Evolutionary conservation across 2,888 invertebrate genomes (phyloP).

Genomic region (Cecidostiba fungosa): DNA sequence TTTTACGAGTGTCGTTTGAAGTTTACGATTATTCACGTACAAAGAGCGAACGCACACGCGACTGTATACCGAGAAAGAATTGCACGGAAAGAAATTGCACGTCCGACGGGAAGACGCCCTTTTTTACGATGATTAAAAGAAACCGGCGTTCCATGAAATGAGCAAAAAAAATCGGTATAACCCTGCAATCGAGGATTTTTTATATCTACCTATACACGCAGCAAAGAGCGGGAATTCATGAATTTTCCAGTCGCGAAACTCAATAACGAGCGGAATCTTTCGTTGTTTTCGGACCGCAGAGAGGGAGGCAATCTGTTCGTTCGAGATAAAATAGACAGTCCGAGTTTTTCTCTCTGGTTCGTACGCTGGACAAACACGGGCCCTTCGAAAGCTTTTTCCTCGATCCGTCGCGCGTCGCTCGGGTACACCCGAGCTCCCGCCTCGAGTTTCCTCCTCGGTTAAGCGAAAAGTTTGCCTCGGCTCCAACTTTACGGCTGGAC

Average conservation of each 20-base stretch:
- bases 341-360: neutral
- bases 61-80: neutral
- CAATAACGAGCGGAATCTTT: constrained; percentile 1
- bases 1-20: constrained; percentile 1
- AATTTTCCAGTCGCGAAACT: neutral
- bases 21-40: neutral
- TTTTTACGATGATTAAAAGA: constrained; percentile 26
- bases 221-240: no score
- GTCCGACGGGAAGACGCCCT: neutral
- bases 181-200: no score
- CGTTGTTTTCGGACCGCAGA: neutral
- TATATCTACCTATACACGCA: no score
- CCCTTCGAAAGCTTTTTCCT: neutral
- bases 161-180: neutral
- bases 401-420: neutral
- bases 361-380: constrained; percentile 1
- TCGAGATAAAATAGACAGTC: neutral
- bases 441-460: neutral
- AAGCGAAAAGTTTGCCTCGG: neutral
- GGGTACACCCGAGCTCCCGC: neutral
- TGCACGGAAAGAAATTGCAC: neutral
- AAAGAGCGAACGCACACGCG: neutral
- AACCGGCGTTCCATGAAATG: neutral
- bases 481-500: neutral
- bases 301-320: neutral